phyloP scores from a whole-genome alignment of 2,113 vertebrate genomes.

The Xiphophorus couchianus region DNA sequence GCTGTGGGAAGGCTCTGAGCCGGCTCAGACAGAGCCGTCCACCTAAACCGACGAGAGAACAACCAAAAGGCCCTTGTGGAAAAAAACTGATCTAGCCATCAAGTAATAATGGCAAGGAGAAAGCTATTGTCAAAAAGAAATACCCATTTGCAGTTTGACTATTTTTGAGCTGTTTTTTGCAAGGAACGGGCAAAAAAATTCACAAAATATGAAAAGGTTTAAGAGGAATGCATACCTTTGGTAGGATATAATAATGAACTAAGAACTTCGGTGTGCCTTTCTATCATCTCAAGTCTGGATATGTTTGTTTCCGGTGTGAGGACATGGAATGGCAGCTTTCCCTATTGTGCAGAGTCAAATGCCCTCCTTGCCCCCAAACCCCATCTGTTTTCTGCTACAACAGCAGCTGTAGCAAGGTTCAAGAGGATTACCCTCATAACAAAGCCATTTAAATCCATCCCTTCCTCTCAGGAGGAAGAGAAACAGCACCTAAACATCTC shows the following conservation, averaged over 20 bases:
- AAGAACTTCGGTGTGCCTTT: not conserved
- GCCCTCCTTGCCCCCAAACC: constrained; percentile 4
- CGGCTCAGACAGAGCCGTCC: no score
- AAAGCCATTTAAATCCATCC: constrained; percentile 58
- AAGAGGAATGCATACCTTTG: not conserved
- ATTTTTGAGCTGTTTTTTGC: no score
- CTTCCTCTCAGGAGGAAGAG: constrained; percentile 56
- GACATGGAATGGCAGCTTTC: not conserved
- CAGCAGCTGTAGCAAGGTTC: constrained; percentile 44
- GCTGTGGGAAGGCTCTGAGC: no score
- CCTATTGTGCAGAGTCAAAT: constrained; percentile 8
- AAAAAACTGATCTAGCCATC: not conserved
- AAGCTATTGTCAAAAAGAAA: no score
- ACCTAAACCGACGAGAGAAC: not conserved
- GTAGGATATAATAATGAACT: not conserved
- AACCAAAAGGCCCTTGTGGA: not conserved
- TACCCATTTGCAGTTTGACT: no score
- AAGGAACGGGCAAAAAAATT: no score
- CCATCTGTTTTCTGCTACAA: constrained; percentile 63
- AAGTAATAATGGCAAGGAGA: not conserved
- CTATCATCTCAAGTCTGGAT: not conserved
- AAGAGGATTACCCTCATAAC: constrained; percentile 50
- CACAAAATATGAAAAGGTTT: not conserved
- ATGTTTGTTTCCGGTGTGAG: constrained; percentile 12
- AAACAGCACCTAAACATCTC: constrained; percentile 38